phyloP scores from a whole-genome alignment of 2,113 vertebrate genomes.

The Pachycephala philippinensis region DNA sequence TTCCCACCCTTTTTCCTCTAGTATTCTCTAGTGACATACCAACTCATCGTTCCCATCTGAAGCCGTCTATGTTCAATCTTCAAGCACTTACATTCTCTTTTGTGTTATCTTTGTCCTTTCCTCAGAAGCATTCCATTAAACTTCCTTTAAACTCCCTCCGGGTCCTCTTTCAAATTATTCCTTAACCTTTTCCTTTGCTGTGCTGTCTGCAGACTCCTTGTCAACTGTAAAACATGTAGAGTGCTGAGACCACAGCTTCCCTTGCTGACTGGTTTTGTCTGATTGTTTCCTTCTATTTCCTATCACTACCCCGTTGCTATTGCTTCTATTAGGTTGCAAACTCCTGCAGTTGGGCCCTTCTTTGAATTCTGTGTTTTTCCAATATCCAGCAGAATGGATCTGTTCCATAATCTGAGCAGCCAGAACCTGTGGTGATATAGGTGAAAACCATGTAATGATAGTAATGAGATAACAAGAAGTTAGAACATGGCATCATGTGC shows the following conservation, averaged over 20 bases:
- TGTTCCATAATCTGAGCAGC: not conserved
- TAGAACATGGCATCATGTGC: not conserved
- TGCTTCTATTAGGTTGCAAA: not conserved
- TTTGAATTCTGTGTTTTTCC: not conserved
- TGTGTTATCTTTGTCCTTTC: constrained; percentile 12
- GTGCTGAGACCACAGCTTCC: not conserved
- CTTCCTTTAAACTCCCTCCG: not conserved
- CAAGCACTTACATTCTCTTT: not conserved
- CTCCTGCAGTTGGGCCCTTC: not conserved
- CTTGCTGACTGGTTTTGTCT: not conserved
- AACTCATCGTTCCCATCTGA: not conserved
- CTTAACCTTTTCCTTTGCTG: constrained; percentile 22
- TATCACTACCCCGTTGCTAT: not conserved
- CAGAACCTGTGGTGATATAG: not conserved
- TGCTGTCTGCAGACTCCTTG: not conserved
- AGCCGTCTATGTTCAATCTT: not conserved
- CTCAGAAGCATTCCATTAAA: constrained; percentile 28
- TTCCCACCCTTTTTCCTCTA: not conserved
- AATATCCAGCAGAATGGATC: not conserved
- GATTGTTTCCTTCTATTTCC: not conserved
- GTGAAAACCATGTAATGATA: not conserved
- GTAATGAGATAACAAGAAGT: not conserved
- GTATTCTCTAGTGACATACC: not conserved
- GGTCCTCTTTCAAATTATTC: constrained; percentile 8
- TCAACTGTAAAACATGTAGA: not conserved